These are phyloP conservation scores for Porites evermanni DNA, from an alignment of 92 coral and sea anemone genomes.

Conservation along the genomic window DNA sequence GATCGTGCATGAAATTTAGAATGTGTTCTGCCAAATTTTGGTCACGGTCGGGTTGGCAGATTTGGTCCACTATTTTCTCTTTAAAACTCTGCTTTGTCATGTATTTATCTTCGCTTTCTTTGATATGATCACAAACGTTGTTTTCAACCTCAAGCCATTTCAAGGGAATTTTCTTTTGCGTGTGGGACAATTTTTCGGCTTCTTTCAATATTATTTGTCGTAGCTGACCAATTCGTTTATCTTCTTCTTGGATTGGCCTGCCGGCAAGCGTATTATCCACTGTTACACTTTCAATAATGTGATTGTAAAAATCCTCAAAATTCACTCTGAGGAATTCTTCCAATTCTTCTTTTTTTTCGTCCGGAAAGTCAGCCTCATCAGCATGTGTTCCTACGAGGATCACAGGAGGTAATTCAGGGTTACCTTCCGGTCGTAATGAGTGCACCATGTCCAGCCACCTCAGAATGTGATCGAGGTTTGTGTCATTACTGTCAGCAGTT, in stretches of 20 bases:
- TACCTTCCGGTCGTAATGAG: not conserved
- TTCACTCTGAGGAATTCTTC: too few relatives aligned
- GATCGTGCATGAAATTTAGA: too few relatives aligned
- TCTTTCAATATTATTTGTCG: too few relatives aligned
- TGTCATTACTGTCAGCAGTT: not conserved
- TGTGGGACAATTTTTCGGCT: too few relatives aligned
- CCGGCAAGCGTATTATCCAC: constrained; percentile 27
- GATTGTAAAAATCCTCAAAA: too few relatives aligned
- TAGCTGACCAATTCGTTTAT: too few relatives aligned
- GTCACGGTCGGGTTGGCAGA: constrained; percentile 8
- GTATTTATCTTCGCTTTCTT: not conserved
- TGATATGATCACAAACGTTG: not conserved
- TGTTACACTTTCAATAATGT: not conserved
- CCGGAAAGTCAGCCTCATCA: not conserved
- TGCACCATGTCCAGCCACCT: constrained; percentile 24
- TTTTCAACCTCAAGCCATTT: too few relatives aligned
- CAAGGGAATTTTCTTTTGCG: too few relatives aligned
- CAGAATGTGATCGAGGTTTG: constrained; percentile 18
- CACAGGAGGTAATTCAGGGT: constrained; percentile 9
- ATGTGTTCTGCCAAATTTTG: too few relatives aligned
- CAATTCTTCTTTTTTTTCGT: not conserved
- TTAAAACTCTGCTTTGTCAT: constrained; percentile 4
- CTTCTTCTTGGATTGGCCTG: not conserved
- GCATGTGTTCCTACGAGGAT: not conserved
- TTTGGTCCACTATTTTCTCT: not conserved